Evolutionary conservation across 30 jellyfish, hydroid and myxozoan species (phyloP).

Genomic region (Sanderia malayensis): DNA sequence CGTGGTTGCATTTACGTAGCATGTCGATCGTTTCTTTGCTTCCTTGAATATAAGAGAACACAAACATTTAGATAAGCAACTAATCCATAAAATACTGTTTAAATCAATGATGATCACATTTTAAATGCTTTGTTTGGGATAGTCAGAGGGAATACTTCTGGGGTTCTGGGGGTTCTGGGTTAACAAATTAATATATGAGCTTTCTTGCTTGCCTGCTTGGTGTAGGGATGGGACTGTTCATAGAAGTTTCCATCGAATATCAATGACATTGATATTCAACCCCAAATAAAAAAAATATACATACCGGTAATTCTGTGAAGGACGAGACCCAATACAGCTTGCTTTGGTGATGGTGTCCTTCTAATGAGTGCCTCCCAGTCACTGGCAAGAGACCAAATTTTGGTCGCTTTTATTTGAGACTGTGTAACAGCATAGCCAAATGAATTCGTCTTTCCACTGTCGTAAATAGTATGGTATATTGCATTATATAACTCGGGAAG

Average conservation of each 20-base stretch:
- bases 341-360: slow-evolving; percentile 25
- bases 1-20: background rate
- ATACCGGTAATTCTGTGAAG: slow-evolving; percentile 24
- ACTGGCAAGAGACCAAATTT: slow-evolving; percentile 18
- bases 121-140: too few species aligned
- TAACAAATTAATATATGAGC: too few species aligned
- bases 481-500: background rate
- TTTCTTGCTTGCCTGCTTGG: too few species aligned
- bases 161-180: too few species aligned
- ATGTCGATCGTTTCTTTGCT: background rate
- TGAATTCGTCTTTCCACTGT: background rate
- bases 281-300: too few species aligned
- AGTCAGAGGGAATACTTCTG: too few species aligned
- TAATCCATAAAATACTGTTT: too few species aligned
- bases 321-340: slow-evolving; percentile 16
- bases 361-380: slow-evolving; percentile 13
- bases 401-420: background rate
- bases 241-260: background rate
- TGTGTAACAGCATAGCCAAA: background rate
- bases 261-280: background rate
- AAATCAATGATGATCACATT: too few species aligned
- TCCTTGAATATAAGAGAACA: too few species aligned
- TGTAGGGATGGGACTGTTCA: too few species aligned
- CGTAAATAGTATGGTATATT: background rate
- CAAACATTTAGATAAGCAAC: too few species aligned